Evolutionary conservation across 2,888 invertebrate species (phyloP).

Genomic region (Aquatica leii): DNA sequence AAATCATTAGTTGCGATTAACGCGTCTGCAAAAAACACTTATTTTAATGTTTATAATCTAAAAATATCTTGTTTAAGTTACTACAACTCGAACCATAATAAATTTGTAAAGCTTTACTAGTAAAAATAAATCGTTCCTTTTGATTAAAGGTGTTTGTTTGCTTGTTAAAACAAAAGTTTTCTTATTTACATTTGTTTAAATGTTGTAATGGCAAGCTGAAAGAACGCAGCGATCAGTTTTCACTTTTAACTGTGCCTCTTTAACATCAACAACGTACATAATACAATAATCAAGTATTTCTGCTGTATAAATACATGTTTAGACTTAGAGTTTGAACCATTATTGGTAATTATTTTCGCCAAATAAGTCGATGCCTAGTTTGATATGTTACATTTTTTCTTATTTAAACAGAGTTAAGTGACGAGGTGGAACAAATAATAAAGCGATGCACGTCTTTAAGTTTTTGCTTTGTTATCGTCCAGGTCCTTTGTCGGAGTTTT

Average conservation of each 20-base stretch:
- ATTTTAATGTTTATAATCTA: too few relatives aligned
- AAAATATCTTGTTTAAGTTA: too few relatives aligned
- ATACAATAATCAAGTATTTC: constrained; percentile 23
- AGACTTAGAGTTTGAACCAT: constrained; percentile 19
- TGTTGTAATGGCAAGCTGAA: too few relatives aligned
- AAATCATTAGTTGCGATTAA: too few relatives aligned
- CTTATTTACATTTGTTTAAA: too few relatives aligned
- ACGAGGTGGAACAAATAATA: constrained; percentile 41
- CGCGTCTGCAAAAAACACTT: too few relatives aligned
- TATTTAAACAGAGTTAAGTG: constrained; percentile 32
- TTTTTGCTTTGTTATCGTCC: constrained; percentile 41
- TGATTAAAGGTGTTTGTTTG: too few relatives aligned
- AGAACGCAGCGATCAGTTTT: too few relatives aligned
- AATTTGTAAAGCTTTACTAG: too few relatives aligned
- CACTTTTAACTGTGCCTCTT: constrained; percentile 10
- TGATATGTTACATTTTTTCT: constrained; percentile 27
- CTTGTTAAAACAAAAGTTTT: too few relatives aligned
- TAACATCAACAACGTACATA: constrained; percentile 1
- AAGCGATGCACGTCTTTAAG: constrained; percentile 43
- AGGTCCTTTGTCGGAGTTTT: constrained; percentile 48
- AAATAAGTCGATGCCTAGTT: constrained; percentile 40
- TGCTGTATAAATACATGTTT: constrained; percentile 31
- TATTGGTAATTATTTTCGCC: constrained; percentile 44
- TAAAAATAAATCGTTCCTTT: too few relatives aligned
- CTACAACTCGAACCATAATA: too few relatives aligned